phyloP scores from a whole-genome alignment of 1,140 invertebrate species.

The Solenopsis invicta region DNA sequence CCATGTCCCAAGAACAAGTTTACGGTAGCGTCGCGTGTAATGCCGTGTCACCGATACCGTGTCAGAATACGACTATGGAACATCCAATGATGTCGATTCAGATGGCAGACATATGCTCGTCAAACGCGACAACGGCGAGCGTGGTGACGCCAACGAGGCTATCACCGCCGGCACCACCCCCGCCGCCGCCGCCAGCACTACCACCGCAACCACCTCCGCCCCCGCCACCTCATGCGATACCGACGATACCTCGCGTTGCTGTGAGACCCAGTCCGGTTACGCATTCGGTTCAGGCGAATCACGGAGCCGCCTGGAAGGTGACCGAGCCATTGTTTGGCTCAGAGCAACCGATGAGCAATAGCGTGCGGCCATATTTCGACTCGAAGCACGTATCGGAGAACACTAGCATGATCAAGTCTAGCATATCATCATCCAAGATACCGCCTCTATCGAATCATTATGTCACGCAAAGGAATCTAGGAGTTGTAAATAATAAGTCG shows the following conservation, averaged over 20 bases:
- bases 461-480: conserved; percentile 78
- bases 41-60: conserved; percentile 68
- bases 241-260: conserved; percentile 82
- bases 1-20: conserved; percentile 69
- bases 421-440: conserved; percentile 82
- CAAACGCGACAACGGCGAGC: conserved; percentile 48
- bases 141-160: conserved; percentile 69
- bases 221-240: conserved; percentile 69
- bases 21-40: conserved; percentile 75
- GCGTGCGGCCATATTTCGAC: conserved; percentile 83
- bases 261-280: conserved; percentile 82
- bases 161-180: conserved; percentile 48
- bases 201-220: neutral
- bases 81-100: conserved; percentile 77
- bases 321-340: conserved; percentile 79
- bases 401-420: conserved; percentile 85
- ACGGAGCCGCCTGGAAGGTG: conserved; percentile 79
- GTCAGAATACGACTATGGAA: conserved; percentile 59
- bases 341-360: conserved; percentile 81
- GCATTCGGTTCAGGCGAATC: conserved; percentile 72
- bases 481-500: conserved; percentile 74
- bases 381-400: conserved; percentile 85
- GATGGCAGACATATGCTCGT: conserved; percentile 68
- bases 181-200: conserved; percentile 22
- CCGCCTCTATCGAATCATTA: conserved; percentile 82